Conservation (phyloP, 2,113 vertebrate genomes). For the Bothrops jararaca region DNA sequence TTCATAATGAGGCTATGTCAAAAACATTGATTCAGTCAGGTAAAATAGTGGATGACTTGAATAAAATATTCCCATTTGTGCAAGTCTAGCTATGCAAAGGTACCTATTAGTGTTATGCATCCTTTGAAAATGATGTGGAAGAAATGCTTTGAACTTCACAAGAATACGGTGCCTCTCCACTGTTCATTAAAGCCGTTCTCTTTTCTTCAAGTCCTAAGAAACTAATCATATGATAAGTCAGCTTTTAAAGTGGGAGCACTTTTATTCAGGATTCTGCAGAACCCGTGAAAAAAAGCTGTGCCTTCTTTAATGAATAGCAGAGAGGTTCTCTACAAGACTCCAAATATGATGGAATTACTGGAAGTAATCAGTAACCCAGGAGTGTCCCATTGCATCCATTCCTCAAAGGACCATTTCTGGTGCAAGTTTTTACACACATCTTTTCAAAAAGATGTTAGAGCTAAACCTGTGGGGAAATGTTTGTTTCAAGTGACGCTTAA, state of each 20-base stretch:
- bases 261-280: not conserved
- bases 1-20: constrained; percentile 51
- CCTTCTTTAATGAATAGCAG: not conserved
- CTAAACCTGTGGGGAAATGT: not conserved
- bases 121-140: not conserved
- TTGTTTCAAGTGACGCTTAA: not conserved
- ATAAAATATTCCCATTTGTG: not conserved
- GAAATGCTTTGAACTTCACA: not conserved
- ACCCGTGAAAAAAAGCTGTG: not conserved
- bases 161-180: not conserved
- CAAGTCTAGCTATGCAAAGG: not conserved
- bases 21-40: constrained; percentile 75
- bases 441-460: not conserved
- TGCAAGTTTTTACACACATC: not conserved
- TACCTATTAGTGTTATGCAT: not conserved
- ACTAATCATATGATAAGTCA: not conserved
- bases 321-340: not conserved
- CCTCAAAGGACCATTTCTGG: not conserved
- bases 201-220: no score
- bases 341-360: not conserved
- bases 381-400: not conserved
- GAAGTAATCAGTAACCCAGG: not conserved
- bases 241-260: not conserved
- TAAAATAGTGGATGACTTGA: constrained; percentile 27
- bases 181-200: not conserved